Conservation (phyloP, 2,888 invertebrate species). For the Trissolcus japonicus region DNA sequence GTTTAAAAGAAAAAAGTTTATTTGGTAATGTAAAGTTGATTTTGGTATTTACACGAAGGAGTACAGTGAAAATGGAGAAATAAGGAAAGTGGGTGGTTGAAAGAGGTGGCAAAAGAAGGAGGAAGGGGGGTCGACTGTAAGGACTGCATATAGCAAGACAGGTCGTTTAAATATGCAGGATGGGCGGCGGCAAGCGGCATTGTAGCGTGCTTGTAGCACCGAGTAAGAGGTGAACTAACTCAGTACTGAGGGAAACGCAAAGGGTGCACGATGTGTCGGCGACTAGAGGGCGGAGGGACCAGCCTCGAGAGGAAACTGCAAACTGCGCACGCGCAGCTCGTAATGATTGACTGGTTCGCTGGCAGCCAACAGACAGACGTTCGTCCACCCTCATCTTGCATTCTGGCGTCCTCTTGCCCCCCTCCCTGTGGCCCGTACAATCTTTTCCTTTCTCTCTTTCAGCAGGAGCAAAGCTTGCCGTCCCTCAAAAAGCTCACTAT, state of each 20-base stretch:
- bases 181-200: conserved; percentile 73
- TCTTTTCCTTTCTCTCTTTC: conserved; percentile 46
- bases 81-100: conserved; percentile 44
- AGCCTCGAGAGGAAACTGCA: conserved; percentile 47
- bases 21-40: no score
- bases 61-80: conserved; percentile 44
- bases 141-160: conserved; percentile 72
- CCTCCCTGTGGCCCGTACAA: conserved; percentile 51
- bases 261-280: conserved; percentile 63
- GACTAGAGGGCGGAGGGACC: conserved; percentile 46
- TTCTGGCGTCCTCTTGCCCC: conserved; percentile 54
- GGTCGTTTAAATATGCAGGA: conserved; percentile 76
- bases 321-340: conserved; percentile 73
- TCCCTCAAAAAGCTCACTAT: conserved; percentile 66
- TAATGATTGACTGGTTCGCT: conserved; percentile 77
- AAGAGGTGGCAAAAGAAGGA: conserved; percentile 39
- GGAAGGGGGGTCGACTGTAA: conserved; percentile 63
- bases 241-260: conserved; percentile 69
- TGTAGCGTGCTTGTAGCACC: conserved; percentile 73
- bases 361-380: conserved; percentile 77
- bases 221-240: conserved; percentile 73
- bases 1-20: neutral
- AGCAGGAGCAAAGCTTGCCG: conserved; percentile 31
- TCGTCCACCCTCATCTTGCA: conserved; percentile 67
- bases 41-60: neutral